Evolutionary conservation across 2,797 vertebrate genomes (phyloP), one percentile per base, ranked within the genome.

Genomic region (Monodelphis domestica): DNA sequence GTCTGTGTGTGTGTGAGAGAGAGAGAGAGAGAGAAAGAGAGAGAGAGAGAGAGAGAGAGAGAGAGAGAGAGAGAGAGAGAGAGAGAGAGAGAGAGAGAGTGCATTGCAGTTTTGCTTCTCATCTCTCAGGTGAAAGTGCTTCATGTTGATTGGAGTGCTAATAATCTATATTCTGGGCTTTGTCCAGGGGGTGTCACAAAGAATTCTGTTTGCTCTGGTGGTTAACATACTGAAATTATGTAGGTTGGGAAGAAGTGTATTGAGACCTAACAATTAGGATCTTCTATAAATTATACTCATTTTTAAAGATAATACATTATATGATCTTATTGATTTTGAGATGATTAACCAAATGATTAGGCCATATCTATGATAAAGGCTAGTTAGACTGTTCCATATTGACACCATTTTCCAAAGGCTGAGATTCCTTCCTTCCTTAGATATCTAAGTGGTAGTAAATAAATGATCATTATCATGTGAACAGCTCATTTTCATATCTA

Each of bases 221-320:
- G 59, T 92, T 95, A 89, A 87, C 91, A 94, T 95, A 96, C 91
- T 91, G 54, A 95, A 96, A 94, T 93, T 94, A 93, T 88, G 89
- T 92, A 95, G 54, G 89, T 78, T 93, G 87, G 26, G 94, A 92
- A 87, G 45, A 96, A 94, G 12, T 87, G 54, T 94, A 97, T 92
- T 93, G 92, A 91, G 92, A 95, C 53, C 87, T 89, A 94, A 55
- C 14, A 90, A 93, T 94, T 92, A 92, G 90, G 63, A 89, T 87
- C 88, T 94, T 45, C 9, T 92, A 95, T 91, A 90, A 78, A 57
- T 96, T 90, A 87, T 88, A 94, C 95, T 53, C 70, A 91, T 87
- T 87, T 90, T 11, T 0, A 0, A 50, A 96, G 38, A 92, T 53
- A 91, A 90, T 0, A 4, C 5, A 28, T 90, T 95, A 97, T 94